These are phyloP conservation scores for Catharus ustulatus DNA, from an alignment of 2,797 vertebrate species.

Conservation along the genomic window DNA sequence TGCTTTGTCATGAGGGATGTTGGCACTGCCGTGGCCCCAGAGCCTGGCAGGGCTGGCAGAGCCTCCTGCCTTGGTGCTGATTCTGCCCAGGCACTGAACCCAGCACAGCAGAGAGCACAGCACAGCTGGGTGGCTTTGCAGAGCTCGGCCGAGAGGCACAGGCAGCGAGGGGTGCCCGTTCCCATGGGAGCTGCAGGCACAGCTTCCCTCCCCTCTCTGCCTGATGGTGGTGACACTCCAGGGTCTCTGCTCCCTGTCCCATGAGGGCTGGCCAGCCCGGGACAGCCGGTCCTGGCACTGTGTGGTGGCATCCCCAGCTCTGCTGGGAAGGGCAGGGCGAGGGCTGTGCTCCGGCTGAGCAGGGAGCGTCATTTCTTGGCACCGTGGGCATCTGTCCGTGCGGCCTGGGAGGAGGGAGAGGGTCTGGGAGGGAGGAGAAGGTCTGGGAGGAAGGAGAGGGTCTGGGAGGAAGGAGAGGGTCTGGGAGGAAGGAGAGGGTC, in stretches of 20 bases:
- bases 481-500: not conserved
- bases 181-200: not conserved
- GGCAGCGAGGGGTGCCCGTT: not conserved
- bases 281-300: rapidly evolving
- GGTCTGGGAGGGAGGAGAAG: not conserved
- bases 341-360: not conserved
- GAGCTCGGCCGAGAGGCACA: rapidly evolving
- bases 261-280: rapidly evolving
- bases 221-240: rapidly evolving
- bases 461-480: not conserved
- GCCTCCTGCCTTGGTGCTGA: not conserved
- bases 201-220: rapidly evolving
- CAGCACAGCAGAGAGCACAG: not conserved
- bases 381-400: rapidly evolving
- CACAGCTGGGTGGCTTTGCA: not conserved
- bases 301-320: rapidly evolving
- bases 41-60: not conserved
- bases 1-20: slow-evolving; percentile 40
- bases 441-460: not conserved
- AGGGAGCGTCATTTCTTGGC: not conserved
- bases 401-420: too few relatives aligned
- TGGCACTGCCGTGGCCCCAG: not conserved
- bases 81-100: not conserved
- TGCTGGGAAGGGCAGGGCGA: not conserved
- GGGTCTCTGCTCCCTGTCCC: not conserved